Conservation (phyloP, 2,888 invertebrate genomes). For the Diloba caeruleocephala region DNA sequence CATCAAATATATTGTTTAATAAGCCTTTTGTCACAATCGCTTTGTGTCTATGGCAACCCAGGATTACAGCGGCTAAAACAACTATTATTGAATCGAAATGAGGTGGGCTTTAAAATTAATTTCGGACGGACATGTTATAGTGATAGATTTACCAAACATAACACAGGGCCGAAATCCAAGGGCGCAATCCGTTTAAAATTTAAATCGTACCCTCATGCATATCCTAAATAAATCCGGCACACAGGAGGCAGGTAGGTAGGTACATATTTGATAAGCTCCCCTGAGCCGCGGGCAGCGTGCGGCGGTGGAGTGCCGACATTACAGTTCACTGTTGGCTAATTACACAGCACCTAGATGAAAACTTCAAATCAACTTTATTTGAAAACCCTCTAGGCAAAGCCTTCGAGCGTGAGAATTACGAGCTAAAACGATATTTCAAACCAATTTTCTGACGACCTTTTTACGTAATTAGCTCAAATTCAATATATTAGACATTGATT, state of each 20-base stretch:
- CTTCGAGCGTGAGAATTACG: slow-evolving; percentile 44
- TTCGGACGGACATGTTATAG: slow-evolving; percentile 67
- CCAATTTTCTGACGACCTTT: slow-evolving; percentile 30
- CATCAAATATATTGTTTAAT: slow-evolving; percentile 65
- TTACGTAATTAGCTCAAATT: neutral
- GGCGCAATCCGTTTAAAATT: slow-evolving; percentile 89
- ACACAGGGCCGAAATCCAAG: slow-evolving; percentile 84
- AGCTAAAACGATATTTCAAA: slow-evolving; percentile 38
- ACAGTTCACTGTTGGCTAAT: slow-evolving; percentile 82
- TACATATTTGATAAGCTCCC: slow-evolving; percentile 88
- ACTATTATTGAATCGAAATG: slow-evolving; percentile 80
- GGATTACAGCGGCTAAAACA: slow-evolving; percentile 75
- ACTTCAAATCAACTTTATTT: slow-evolving; percentile 76
- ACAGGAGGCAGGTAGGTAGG: slow-evolving; percentile 81
- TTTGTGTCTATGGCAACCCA: slow-evolving; percentile 62
- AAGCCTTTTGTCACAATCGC: slow-evolving; percentile 73
- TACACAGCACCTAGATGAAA: slow-evolving; percentile 76
- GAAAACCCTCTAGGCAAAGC: slow-evolving; percentile 64
- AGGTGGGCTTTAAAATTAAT: slow-evolving; percentile 72
- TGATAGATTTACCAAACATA: slow-evolving; percentile 86
- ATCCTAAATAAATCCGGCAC: slow-evolving; percentile 88
- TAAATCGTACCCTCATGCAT: slow-evolving; percentile 89
- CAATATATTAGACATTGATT: neutral
- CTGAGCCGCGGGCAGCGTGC: slow-evolving; percentile 70
- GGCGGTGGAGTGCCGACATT: slow-evolving; percentile 57